Evolutionary conservation across 2,888 invertebrate species (phyloP), one percentile per base, ranked within the genome.

Genomic region (Agrotis exclamationis): DNA sequence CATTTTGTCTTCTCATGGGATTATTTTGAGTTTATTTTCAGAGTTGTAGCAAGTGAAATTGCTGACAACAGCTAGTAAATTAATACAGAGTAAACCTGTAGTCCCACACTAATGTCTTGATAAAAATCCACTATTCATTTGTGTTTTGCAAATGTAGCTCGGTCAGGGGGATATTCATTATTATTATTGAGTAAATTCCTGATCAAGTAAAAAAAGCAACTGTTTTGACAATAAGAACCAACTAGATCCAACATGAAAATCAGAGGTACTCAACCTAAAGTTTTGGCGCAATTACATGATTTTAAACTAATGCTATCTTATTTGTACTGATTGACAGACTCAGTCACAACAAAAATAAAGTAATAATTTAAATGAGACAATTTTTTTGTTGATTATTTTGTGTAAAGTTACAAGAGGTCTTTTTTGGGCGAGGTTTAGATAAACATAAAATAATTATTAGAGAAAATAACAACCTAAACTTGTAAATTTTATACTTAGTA

Each of bases 401-500:
- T 14, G 18, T 33, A 22, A 22, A 2, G 18, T 20, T 18, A 33
- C 18, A 33, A 33, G 14, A 16, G 9, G 6, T n/a, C 22, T 11
- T 14, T 0, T 13, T 18, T 14, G 0, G 20, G 18, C 9, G 6
- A 13, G 3, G 18, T 20, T 47, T 9, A 47, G 22, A 18, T 47
- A 33, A 63, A 63, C 18, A 18, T 5, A 9, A 47, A 45, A 33
- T 33, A 18, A 28, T n/a, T 44, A 22, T 71, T 6, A 28, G 14
- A 14, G 28, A 22, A 24, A 4, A 71, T 11, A 28, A 16, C 18
- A 76, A 48, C 76, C 28, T 44, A 39, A n/a, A n/a, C 14, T 39
- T 22, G 39, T 11, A 39, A 39, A 39, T n/a, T n/a, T n/a, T n/a
- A n/a, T 39, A 39, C 9, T 39, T 39, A 11, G 11, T 39, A 39